These are phyloP conservation scores for Phthorimaea operculella DNA, from an alignment of 1,140 invertebrate species.

Conservation along the genomic window DNA sequence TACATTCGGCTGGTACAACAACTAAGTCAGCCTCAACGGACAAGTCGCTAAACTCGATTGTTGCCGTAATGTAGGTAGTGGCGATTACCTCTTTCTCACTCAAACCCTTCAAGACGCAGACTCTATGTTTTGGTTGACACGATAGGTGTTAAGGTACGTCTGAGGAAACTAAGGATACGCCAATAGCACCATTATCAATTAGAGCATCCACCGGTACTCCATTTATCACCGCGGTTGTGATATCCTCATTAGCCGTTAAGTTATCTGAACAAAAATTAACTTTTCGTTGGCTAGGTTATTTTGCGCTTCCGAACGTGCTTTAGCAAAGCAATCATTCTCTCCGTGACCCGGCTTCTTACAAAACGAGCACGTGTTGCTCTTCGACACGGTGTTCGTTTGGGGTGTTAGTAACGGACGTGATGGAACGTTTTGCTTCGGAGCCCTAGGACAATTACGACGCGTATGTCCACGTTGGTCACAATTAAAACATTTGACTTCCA, in stretches of 20 bases:
- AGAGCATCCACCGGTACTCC: conserved; percentile 24
- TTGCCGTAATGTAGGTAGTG: conserved; percentile 16
- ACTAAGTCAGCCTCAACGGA: conserved; percentile 24
- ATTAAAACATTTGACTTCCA: conserved; percentile 8
- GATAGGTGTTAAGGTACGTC: conserved; percentile 16
- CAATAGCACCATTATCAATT: conserved; percentile 25
- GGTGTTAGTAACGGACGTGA: neutral
- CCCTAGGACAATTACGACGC: neutral
- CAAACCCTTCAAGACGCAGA: conserved; percentile 21
- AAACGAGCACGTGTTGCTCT: conserved; percentile 8
- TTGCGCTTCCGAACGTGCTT: neutral
- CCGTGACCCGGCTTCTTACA: conserved; percentile 20
- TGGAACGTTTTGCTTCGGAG: neutral
- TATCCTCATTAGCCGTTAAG: conserved; percentile 9
- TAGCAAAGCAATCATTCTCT: conserved; percentile 17
- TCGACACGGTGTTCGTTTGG: conserved; percentile 1
- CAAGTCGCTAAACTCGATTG: conserved; percentile 21
- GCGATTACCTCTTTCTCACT: conserved; percentile 12
- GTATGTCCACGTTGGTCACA: conserved; percentile 11
- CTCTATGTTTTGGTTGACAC: conserved; percentile 11
- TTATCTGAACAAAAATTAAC: conserved; percentile 8
- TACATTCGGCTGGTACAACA: conserved; percentile 18
- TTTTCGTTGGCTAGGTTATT: neutral
- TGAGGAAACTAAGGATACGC: conserved; percentile 24
- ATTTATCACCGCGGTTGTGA: conserved; percentile 19